A percentile compares a stretch with the other conserved stretches of the same genome.
phyloP scores from a whole-genome alignment of 2,888 invertebrate species.

The Ischnura elegans region DNA sequence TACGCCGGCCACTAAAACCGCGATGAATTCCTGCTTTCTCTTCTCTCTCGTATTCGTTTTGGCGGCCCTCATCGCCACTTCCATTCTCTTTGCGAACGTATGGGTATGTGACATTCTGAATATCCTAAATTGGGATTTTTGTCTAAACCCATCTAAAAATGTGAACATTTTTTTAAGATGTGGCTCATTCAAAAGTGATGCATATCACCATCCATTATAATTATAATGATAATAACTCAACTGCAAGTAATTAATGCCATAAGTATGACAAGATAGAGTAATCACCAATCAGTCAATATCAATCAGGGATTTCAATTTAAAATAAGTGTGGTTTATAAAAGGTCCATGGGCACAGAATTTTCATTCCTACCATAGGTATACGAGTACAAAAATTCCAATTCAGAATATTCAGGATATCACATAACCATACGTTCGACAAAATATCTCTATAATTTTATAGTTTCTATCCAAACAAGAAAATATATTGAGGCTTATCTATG shows the following conservation, averaged over 20 bases:
- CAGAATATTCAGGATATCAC: too few relatives aligned
- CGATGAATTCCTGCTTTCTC: neutral
- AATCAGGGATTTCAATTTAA: neutral
- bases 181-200: neutral
- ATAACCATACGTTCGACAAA: too few relatives aligned
- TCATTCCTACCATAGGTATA: conserved; percentile 16
- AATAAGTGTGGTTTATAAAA: neutral
- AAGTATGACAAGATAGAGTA: neutral
- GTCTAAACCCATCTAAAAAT: too few relatives aligned
- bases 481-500: too few relatives aligned
- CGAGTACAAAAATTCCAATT: conserved; percentile 46
- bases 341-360: neutral
- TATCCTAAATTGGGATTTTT: too few relatives aligned
- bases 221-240: neutral
- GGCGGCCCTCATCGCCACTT: neutral
- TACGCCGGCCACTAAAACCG: neutral
- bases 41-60: neutral
- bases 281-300: neutral
- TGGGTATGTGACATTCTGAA: too few relatives aligned
- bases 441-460: too few relatives aligned
- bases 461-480: too few relatives aligned
- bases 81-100: too few relatives aligned
- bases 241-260: neutral
- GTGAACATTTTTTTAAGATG: neutral
- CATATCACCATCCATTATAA: neutral